Base-by-base conservation (phyloP, 2,113 vertebrate genomes). In the Camelus bactrianus region DNA sequence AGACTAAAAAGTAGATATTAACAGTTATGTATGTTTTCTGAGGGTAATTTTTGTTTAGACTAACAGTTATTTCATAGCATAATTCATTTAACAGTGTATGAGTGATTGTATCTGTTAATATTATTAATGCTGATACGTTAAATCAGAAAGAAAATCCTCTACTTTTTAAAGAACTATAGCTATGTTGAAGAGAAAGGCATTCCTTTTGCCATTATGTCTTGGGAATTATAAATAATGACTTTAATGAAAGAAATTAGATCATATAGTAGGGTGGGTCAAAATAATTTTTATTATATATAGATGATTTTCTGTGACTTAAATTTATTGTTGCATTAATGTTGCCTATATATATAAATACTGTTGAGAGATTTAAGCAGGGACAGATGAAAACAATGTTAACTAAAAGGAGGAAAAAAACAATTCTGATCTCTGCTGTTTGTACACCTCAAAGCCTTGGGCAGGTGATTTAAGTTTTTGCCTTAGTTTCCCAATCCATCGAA, bases 171-270 rank as follows among this genome's bases (percentile, higher is more conserved):
- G 35, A 82, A 72, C 77, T 91, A 83, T 56, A 88, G 72, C 30
- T 94, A 11, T 85, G 52, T 24, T 89, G 67, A 93, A 94, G 89
- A 92, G 38, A 91, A 97, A 85, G 52, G 42, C 64, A 7, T 92
- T 95, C 56, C 28, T 93, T 96, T 97, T 72, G 22, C n/a, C 7
- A 22, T 73, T 79, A 3, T 85, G 38, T 95, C 79, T 92, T 89
- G 76, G 79, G n/a, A 93, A 73, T 93, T 96, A 91, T 72, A 91
- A 85, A 83, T 87, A 93, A 94, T 72, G 15, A 69, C 15, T 92
- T 94, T 91, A 86, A 48, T 75, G 60, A 94, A 93, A 96, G 91
- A 67, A 76, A 80, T 91, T 96, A 85, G 85, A 88, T 95, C 8
- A 70, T 93, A 54, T 24, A 67, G 28, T 35, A 70, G 52, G 16